Evolutionary conservation across 2,888 invertebrate species (phyloP).

Genomic region (Drepana falcataria): DNA sequence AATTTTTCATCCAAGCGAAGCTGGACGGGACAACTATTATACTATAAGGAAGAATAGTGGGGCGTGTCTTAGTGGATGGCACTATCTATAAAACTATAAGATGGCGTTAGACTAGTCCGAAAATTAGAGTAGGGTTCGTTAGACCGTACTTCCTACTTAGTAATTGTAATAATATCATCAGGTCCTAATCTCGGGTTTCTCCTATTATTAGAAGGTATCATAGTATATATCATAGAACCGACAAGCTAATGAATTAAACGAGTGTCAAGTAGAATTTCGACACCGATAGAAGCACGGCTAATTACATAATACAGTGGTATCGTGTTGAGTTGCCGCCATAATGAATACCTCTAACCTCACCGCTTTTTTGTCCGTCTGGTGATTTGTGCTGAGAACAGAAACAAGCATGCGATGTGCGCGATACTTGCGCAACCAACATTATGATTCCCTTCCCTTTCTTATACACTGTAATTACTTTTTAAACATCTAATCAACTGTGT

Average conservation of each 20-base stretch:
- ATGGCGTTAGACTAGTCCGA: too few relatives aligned
- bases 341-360: conserved; percentile 51
- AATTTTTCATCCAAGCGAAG: too few relatives aligned
- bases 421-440: conserved; percentile 33
- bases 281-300: conserved; percentile 33
- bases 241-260: conserved; percentile 39
- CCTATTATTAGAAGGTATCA: not conserved
- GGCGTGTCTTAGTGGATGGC: too few relatives aligned
- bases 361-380: conserved; percentile 52
- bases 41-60: too few relatives aligned
- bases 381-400: conserved; percentile 50
- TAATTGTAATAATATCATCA: too few relatives aligned
- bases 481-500: conserved; percentile 25
- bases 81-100: too few relatives aligned
- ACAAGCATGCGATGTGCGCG: conserved; percentile 27
- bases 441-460: conserved; percentile 19
- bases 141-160: too few relatives aligned
- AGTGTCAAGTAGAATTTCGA: conserved; percentile 36
- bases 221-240: conserved; percentile 28
- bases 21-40: too few relatives aligned
- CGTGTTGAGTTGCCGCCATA: conserved; percentile 39
- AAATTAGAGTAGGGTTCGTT: too few relatives aligned
- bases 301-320: conserved; percentile 46
- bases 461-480: conserved; percentile 32
- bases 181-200: not conserved